Evolutionary conservation across 2,113 vertebrate species (phyloP), one percentile per base, ranked within the genome.

Genomic region (Hypocryptadius cinnamomeus): DNA sequence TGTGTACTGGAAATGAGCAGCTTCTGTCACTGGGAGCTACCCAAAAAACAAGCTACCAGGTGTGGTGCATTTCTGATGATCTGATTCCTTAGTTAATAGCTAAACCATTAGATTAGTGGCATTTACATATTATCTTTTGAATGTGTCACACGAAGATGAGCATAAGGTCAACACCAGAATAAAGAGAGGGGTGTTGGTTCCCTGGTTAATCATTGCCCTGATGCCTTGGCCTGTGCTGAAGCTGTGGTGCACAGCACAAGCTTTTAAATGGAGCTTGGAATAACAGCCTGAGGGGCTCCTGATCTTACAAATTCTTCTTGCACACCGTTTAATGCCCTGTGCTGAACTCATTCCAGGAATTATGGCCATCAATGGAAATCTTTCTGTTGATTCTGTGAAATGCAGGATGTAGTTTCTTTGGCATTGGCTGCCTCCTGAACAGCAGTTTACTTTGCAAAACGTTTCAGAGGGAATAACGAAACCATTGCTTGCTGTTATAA

Each of bases 321-420:
- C 20, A 3, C 37, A 6, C 13, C 14, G 1, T 35, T 73, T 53
- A 9, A 8, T 37, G 25, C 3, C 1, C 44, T 33, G 4, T 45
- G 5, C 48, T 47, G 47, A 82, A 25, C 53, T 71, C 27, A 3
- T 30, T 73, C 54, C n/a, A 9, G 1, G 28, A 12, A 6, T 42
- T 44, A 3, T 18, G 35, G 57, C 13, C 25, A 7, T 17, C 1
- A 4, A 1, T 65, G 54, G 44, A 64, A 60, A 30, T 50, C 6
- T 50, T 71, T 44, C 11, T 35, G 0, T 66, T n/a, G 45, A 6
- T 68, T 68, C 64, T 66, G 0, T 61, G 15, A 61, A 51, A 30
- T 24, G 28, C 4, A 35, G 35, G 24, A 28, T 72, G 57, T 40
- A 10, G 39, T 12, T 79, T 20, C 54, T 60, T 59, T 50, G 50